Evolutionary conservation across 2,888 invertebrate species (phyloP).

Genomic region (Nemoura dubitans): DNA sequence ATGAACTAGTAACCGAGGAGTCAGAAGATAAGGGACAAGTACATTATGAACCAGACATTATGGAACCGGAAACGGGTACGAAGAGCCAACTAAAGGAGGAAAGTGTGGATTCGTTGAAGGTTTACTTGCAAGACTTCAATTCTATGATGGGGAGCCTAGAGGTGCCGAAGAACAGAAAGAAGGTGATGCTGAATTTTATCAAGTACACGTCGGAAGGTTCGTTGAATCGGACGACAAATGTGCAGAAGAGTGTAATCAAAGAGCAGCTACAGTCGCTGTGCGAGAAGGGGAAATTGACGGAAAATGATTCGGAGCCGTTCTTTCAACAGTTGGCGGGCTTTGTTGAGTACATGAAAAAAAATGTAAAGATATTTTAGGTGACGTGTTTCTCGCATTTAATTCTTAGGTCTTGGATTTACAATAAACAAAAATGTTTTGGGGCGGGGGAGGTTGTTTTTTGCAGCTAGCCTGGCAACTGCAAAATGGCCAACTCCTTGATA

Average conservation of each 20-base stretch:
- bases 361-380: too few species aligned
- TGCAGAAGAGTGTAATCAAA: not conserved
- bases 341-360: not conserved
- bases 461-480: too few species aligned
- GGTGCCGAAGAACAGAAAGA: not conserved
- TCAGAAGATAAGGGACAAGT: too few species aligned
- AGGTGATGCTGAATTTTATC: not conserved
- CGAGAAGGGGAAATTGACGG: not conserved
- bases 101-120: not conserved
- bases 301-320: not conserved
- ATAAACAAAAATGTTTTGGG: too few species aligned
- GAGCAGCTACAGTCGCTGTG: not conserved
- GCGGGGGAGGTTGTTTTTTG: too few species aligned
- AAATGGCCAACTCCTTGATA: too few species aligned
- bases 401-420: too few species aligned
- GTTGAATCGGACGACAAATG: not conserved
- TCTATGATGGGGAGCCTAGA: not conserved
- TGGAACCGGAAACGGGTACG: too few species aligned
- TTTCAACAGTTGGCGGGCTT: not conserved
- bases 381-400: too few species aligned
- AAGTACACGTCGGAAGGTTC: not conserved
- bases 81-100: not conserved
- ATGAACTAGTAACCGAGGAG: too few species aligned
- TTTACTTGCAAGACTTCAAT: not conserved
- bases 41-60: too few species aligned